phyloP scores from a whole-genome alignment of 2,888 invertebrate species.

The Coleophora deauratella region DNA sequence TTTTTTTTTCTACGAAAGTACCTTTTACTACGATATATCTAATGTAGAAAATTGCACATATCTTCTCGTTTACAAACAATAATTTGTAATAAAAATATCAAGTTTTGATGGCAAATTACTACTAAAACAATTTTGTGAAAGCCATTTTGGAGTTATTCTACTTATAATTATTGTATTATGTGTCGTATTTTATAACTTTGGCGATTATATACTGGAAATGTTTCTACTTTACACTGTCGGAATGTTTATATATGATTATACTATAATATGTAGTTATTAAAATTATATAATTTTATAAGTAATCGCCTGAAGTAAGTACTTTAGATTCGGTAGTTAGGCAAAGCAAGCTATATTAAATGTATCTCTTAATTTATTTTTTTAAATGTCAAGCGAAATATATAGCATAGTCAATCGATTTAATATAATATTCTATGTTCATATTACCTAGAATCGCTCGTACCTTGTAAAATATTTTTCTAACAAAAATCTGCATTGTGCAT shows the following conservation, averaged over 20 bases:
- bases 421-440: conserved; percentile 13
- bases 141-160: not conserved
- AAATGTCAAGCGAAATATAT: conserved; percentile 18
- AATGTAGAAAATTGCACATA: conserved; percentile 16
- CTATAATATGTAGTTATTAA: conserved; percentile 23
- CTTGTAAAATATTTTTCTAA: conserved; percentile 22
- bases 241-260: conserved; percentile 22
- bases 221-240: conserved; percentile 22
- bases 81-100: conserved; percentile 8
- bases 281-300: conserved; percentile 28
- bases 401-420: conserved; percentile 15
- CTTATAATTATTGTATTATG: no score
- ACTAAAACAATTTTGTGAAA: not conserved
- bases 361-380: conserved; percentile 29
- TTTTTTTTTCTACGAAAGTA: no score
- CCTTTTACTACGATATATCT: conserved; percentile 19
- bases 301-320: conserved; percentile 14
- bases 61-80: conserved; percentile 16
- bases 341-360: not conserved
- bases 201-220: conserved; percentile 1
- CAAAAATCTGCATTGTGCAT: conserved; percentile 5
- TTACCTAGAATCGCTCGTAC: conserved; percentile 39
- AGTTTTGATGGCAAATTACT: not conserved
- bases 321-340: conserved; percentile 20
- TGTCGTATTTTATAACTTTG: not conserved